Conservation (phyloP, 1,140 invertebrate species). For the Lepidurus apus region DNA sequence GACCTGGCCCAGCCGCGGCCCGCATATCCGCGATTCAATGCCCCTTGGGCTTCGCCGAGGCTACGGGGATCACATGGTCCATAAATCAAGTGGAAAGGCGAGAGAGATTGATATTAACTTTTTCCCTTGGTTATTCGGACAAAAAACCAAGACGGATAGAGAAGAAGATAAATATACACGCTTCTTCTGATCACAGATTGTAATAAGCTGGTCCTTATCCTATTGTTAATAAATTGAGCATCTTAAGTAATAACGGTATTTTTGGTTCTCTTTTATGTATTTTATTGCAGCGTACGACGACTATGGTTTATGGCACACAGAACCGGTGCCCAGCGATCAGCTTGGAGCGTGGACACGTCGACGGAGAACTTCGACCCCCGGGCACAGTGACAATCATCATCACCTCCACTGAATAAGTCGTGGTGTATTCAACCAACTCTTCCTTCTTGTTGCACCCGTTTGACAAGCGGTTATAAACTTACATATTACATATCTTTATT, state of each 20-base stretch:
- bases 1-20: constrained; percentile 5
- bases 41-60: not conserved
- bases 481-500: constrained; percentile 17
- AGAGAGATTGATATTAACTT: not conserved
- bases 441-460: not conserved
- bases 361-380: not conserved
- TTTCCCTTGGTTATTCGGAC: not conserved
- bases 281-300: constrained; percentile 1
- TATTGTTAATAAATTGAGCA: too few relatives aligned
- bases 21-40: constrained; percentile 5
- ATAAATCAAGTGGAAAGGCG: not conserved
- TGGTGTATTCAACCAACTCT: not conserved
- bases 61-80: not conserved
- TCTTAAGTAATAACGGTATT: not conserved
- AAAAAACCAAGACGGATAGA: too few relatives aligned
- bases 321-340: not conserved
- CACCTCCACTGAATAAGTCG: not conserved
- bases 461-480: not conserved
- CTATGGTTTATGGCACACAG: constrained; percentile 10
- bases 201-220: not conserved
- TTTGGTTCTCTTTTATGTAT: not conserved
- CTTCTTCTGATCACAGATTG: not conserved
- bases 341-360: not conserved
- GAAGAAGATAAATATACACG: not conserved
- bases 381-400: not conserved